Evolutionary conservation across 2,797 vertebrate genomes (phyloP).

Genomic region (Hephaestus fuliginosus): DNA sequence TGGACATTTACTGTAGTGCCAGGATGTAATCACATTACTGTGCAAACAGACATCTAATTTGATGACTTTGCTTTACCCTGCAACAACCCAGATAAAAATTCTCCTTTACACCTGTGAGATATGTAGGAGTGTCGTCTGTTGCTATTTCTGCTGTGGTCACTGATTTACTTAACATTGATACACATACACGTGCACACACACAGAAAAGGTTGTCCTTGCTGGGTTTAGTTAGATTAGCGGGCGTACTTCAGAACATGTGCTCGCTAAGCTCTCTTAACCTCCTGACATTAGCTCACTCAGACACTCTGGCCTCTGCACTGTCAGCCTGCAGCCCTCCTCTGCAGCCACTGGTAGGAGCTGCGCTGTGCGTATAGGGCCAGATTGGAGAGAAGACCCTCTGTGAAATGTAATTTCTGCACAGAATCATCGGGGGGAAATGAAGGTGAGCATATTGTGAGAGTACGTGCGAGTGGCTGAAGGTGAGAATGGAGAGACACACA

Average conservation of each 20-base stretch:
- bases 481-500: conserved; percentile 51
- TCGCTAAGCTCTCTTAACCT: conserved; percentile 41
- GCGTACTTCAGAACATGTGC: conserved; percentile 34
- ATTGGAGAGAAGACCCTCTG: neutral
- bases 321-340: conserved; percentile 1
- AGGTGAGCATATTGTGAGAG: conserved; percentile 41
- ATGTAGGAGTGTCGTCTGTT: conserved; percentile 22
- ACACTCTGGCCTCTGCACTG: conserved; percentile 14
- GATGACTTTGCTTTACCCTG: neutral
- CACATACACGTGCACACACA: conserved; percentile 16
- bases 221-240: conserved; percentile 35
- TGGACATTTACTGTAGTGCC: neutral
- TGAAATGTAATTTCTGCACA: conserved; percentile 29
- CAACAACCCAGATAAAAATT: neutral
- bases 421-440: conserved; percentile 40
- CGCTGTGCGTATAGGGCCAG: neutral
- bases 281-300: conserved; percentile 8
- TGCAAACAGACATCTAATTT: neutral
- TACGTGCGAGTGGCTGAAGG: conserved; percentile 54
- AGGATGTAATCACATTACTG: neutral
- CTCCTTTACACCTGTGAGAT: conserved; percentile 18
- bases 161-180: conserved; percentile 1
- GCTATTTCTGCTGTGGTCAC: conserved; percentile 14
- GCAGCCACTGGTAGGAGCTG: conserved; percentile 65
- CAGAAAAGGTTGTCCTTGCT: conserved; percentile 12